A percentile compares a stretch with the other conserved stretches of the same genome.
Conservation (phyloP, 1,140 invertebrate species). For the Mizuhopecten yessoensis region DNA sequence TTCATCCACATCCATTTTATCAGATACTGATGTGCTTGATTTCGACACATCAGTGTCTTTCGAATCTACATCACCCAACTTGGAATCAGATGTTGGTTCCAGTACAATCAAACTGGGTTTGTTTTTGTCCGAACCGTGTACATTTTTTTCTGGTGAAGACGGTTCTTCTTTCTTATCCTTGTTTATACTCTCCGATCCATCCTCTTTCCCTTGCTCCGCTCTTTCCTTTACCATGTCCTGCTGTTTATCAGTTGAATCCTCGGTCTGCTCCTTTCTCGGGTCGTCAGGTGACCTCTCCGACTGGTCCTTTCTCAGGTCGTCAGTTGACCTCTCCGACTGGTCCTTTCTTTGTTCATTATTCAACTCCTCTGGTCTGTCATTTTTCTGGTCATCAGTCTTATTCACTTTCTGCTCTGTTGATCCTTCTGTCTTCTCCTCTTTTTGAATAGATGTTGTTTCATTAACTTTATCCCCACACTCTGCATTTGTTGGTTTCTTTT, state of each 20-base stretch:
- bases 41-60: not conserved
- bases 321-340: no score
- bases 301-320: no score
- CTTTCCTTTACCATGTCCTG: not conserved
- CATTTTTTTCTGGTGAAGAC: not conserved
- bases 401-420: not conserved
- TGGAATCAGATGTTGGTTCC: not conserved
- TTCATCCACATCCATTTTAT: conserved; percentile 47
- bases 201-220: not conserved
- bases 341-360: not conserved
- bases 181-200: not conserved
- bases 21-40: not conserved
- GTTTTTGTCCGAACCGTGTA: not conserved
- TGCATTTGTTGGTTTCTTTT: not conserved
- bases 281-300: no score
- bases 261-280: not conserved
- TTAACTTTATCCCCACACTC: not conserved
- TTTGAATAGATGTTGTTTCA: not conserved
- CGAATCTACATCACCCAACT: not conserved
- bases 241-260: not conserved
- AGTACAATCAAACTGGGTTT: not conserved
- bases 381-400: not conserved
- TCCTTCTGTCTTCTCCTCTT: not conserved
- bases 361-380: no score
- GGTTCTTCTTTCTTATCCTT: not conserved